Percentiles rank a stretch among this genome's conserved stretches.
Evolutionary conservation across 1,140 invertebrate genomes (phyloP).

Genomic region (Pantala flavescens): DNA sequence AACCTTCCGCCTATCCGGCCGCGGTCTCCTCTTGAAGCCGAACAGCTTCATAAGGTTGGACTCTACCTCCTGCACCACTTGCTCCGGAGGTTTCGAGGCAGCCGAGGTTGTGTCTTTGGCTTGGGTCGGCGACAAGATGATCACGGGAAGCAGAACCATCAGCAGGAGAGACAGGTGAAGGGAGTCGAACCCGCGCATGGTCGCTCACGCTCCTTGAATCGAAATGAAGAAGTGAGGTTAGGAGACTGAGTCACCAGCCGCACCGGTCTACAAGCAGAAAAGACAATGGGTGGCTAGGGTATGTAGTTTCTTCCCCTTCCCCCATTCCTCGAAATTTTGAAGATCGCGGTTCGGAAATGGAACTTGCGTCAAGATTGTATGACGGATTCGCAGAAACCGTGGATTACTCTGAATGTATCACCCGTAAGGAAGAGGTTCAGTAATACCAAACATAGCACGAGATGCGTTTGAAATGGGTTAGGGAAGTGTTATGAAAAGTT

Average conservation of each 20-base stretch:
- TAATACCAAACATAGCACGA: too few relatives aligned
- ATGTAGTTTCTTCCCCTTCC: too few relatives aligned
- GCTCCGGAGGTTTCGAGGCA: not conserved
- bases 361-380: too few relatives aligned
- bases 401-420: too few relatives aligned
- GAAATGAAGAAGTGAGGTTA: not conserved
- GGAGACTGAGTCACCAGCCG: not conserved
- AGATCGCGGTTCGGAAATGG: too few relatives aligned
- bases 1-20: slow-evolving; percentile 37
- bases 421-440: too few relatives aligned
- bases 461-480: too few relatives aligned
- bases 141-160: slow-evolving; percentile 2
- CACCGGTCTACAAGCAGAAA: too few relatives aligned
- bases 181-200: slow-evolving; percentile 39
- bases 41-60: slow-evolving; percentile 59
- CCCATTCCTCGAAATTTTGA: too few relatives aligned
- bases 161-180: slow-evolving; percentile 33
- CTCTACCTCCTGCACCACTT: slow-evolving; percentile 41
- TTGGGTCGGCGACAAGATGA: not conserved
- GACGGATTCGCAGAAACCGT: too few relatives aligned
- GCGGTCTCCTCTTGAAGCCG: slow-evolving; percentile 55
- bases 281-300: too few relatives aligned
- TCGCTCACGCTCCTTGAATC: slow-evolving; percentile 41
- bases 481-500: too few relatives aligned
- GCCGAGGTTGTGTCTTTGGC: slow-evolving; percentile 8